A percentile compares a stretch with the other conserved stretches of the same genome.
These are phyloP conservation scores for Helleia helle DNA, from an alignment of 2,888 invertebrate species.

Conservation along the genomic window DNA sequence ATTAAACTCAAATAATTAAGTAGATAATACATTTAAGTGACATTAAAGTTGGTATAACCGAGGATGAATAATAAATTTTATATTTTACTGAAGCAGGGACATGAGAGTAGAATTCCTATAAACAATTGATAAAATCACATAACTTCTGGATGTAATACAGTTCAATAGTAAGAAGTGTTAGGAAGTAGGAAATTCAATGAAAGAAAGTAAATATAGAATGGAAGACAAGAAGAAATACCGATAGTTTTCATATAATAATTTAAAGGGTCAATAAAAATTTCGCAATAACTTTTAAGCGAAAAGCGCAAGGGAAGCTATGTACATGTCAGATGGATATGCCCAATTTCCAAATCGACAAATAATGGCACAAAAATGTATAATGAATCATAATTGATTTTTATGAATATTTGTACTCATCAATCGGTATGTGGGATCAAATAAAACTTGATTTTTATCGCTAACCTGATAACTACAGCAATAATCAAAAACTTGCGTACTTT, in stretches of 20 bases:
- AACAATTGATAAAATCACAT: too few species aligned
- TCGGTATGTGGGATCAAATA: background rate
- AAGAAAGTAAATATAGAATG: constrained; percentile 5
- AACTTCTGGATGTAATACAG: background rate
- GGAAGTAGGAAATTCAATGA: constrained; percentile 1
- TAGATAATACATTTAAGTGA: too few species aligned
- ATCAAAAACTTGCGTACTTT: background rate
- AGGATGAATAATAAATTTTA: too few species aligned
- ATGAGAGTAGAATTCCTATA: too few species aligned
- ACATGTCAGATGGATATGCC: background rate
- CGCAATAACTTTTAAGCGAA: background rate
- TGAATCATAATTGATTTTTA: background rate
- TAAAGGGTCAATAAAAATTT: background rate
- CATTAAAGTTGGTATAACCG: too few species aligned
- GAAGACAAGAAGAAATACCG: constrained; percentile 8
- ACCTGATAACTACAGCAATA: background rate
- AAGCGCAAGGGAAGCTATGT: background rate
- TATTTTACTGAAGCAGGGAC: too few species aligned
- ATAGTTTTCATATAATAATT: background rate
- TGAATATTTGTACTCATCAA: constrained; percentile 2
- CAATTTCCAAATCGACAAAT: constrained; percentile 1
- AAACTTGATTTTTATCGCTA: background rate
- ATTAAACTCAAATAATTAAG: too few species aligned
- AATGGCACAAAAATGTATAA: background rate
- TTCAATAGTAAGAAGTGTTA: background rate